A percentile compares a stretch with the other conserved stretches of the same genome.
Evolutionary conservation across 2,113 vertebrate species (phyloP).

Genomic region (Synodontis membranacea): DNA sequence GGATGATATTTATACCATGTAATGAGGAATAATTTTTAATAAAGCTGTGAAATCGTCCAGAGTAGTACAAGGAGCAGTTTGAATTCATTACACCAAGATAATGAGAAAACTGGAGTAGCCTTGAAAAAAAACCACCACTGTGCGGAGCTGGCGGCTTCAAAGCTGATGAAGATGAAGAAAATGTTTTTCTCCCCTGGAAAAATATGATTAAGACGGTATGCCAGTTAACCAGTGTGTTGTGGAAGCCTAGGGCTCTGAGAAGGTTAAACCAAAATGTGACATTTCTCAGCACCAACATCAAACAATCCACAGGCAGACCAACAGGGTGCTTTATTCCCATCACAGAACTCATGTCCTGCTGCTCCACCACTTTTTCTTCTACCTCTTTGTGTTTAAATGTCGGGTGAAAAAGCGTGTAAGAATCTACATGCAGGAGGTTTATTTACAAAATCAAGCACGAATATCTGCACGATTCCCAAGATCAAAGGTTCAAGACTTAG

Average conservation of each 20-base stretch:
- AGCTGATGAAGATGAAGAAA: background rate
- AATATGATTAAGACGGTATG: background rate
- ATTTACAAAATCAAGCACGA: background rate
- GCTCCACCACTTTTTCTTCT: background rate
- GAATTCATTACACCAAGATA: too few relatives aligned
- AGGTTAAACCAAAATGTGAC: background rate
- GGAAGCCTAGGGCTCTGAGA: background rate
- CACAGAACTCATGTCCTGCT: background rate
- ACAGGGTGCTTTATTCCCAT: background rate
- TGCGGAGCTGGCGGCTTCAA: background rate
- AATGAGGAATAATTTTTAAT: too few relatives aligned
- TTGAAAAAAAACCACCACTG: background rate
- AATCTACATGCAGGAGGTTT: background rate
- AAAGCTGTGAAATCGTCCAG: too few relatives aligned
- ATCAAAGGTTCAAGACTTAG: background rate
- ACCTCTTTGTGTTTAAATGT: background rate
- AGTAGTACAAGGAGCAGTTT: too few relatives aligned
- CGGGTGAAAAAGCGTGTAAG: background rate
- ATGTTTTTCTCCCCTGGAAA: background rate
- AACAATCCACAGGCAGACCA: background rate
- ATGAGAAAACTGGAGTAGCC: too few relatives aligned
- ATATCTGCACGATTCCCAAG: background rate
- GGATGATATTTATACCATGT: too few relatives aligned
- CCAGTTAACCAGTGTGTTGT: background rate
- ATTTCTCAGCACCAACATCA: conserved; percentile 1